A percentile compares a stretch with the other conserved stretches of the same genome.
These are phyloP conservation scores for Odontamblyopus lacepedii DNA, from an alignment of 2,797 vertebrate species.

Conservation along the genomic window DNA sequence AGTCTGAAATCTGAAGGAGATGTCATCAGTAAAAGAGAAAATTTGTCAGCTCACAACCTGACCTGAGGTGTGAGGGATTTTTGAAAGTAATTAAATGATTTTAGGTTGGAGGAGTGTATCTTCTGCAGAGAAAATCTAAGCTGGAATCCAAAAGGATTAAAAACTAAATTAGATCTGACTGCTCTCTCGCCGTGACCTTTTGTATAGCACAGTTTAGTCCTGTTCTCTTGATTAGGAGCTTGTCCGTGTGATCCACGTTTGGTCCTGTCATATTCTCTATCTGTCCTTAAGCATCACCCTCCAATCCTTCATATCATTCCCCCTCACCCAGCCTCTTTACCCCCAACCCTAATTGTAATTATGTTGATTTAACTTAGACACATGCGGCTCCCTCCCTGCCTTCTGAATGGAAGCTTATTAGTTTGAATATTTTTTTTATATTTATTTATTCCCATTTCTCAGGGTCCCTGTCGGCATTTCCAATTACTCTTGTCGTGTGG, in stretches of 20 bases:
- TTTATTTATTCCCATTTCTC: constrained; percentile 99
- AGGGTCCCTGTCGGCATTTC: constrained; percentile 99
- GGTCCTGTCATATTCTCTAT: constrained; percentile 41
- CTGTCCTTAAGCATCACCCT: constrained; percentile 58
- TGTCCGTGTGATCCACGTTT: constrained; percentile 52
- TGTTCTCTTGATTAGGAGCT: constrained; percentile 49
- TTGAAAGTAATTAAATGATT: constrained; percentile 20
- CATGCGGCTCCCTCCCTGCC: constrained; percentile 85
- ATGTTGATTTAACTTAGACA: constrained; percentile 99
- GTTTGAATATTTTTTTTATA: constrained; percentile 88
- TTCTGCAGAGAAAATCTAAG: constrained; percentile 21
- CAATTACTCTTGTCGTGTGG: constrained; percentile 99
- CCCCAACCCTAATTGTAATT: constrained; percentile 97
- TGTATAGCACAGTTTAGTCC: constrained; percentile 31
- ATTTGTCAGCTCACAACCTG: constrained; percentile 11
- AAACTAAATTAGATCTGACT: neutral
- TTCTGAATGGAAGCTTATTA: constrained; percentile 95
- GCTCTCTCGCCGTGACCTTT: constrained; percentile 37
- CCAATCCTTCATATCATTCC: constrained; percentile 68
- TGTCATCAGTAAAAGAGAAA: constrained; percentile 5
- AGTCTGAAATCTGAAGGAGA: constrained; percentile 17
- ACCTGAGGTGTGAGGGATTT: constrained; percentile 14
- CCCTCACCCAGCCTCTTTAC: constrained; percentile 66
- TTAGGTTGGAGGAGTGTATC: constrained; percentile 17
- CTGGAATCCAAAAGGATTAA: constrained; percentile 20